Percentiles rank a stretch among this genome's conserved stretches.
Evolutionary conservation across 2,113 vertebrate genomes (phyloP).

Genomic region (Coracopsis vasa): DNA sequence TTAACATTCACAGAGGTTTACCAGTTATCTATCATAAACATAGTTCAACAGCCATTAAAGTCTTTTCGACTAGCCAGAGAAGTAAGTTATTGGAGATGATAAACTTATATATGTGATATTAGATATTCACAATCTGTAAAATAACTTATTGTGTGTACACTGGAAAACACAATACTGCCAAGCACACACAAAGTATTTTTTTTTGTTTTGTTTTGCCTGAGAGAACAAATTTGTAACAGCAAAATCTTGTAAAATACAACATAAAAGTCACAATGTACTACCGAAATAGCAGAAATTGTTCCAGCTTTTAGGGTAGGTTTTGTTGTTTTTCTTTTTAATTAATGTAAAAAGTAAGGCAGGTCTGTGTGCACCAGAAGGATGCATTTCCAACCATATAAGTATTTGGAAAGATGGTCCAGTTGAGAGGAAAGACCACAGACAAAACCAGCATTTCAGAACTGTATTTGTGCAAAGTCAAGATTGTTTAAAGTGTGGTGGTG

Average conservation of each 20-base stretch:
- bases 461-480: not conserved
- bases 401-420: not conserved
- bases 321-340: not conserved
- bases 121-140: not conserved
- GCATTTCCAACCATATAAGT: not conserved
- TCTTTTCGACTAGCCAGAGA: not conserved
- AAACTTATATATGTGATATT: not conserved
- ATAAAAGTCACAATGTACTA: not conserved
- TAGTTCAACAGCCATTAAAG: not conserved
- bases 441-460: not conserved
- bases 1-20: not conserved
- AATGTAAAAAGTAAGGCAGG: not conserved
- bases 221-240: not conserved
- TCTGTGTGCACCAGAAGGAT: not conserved
- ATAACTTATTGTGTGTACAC: not conserved
- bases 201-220: not conserved
- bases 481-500: not conserved
- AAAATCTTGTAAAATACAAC: not conserved
- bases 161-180: not conserved
- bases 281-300: not conserved
- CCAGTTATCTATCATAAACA: not conserved
- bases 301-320: not conserved
- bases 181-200: not conserved
- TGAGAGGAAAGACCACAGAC: not conserved
- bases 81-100: not conserved